Evolutionary conservation across 64 coral and sea anemone species (phyloP), one percentile per base, ranked within the genome.

Genomic region (Montipora sp.): DNA sequence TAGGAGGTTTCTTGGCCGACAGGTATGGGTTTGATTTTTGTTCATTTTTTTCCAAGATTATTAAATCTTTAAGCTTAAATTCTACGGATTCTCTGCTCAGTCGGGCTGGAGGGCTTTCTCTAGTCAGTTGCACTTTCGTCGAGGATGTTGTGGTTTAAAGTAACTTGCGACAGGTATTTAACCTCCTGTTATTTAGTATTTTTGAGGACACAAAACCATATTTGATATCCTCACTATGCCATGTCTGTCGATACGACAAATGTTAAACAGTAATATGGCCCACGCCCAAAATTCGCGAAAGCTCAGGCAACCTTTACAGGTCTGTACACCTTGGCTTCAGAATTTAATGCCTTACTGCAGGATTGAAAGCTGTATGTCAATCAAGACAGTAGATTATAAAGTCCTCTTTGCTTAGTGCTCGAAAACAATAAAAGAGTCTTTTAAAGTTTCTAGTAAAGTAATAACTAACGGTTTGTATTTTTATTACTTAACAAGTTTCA

Each of bases 1-100:
- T 95, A 48, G 94, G 96, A 61, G 96, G 96, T 4, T 90, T 93
- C 61, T 88, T 98, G 16, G 92, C 92, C 45, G 94, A 99, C 69
- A 99, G 98, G 94, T 99, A 98, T n/a, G 49, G 3, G 85, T 14
- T 19, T 46, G n/a, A 10, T 77, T 53, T 9, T 23, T 16, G 89
- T 45, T 59, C 16, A 55, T 16, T 18, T 36, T 90, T 90, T 23
- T 63, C 5, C 14, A 14, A 14, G 12, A 14, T 63, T 7, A 15
- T 63, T 12, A 14, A 63, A 63, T 16, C 15, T 15, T 63, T 63
- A 63, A 1, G 60, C 11, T 63, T 63, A 63, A 63, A 14, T 63
- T 63, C 8, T 16, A 63, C 9, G 11, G 13, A 12, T 63, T 12
- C 59, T 63, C 13, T 11, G 60, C 60, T 6, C 53, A 1, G 11